phyloP scores from a whole-genome alignment of 2,113 vertebrate genomes.

The Halichoerus grypus region DNA sequence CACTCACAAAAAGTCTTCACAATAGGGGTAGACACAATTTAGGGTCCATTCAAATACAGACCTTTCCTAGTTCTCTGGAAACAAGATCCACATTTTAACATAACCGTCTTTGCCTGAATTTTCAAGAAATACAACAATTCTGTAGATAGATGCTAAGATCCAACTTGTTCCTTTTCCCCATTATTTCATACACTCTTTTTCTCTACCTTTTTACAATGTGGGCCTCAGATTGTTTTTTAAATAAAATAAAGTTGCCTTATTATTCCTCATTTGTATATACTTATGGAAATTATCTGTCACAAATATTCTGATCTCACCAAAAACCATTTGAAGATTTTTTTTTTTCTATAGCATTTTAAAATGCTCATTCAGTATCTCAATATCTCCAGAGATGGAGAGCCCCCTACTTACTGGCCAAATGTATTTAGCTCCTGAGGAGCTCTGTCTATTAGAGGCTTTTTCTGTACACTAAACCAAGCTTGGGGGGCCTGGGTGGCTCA shows the following conservation, averaged over 20 bases:
- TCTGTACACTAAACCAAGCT: not conserved
- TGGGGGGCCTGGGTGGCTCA: too few species aligned
- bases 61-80: not conserved
- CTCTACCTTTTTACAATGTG: not conserved
- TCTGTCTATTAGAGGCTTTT: not conserved
- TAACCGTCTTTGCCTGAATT: not conserved
- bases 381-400: not conserved
- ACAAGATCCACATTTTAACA: conserved; percentile 21
- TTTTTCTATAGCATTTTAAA: conserved; percentile 26
- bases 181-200: not conserved
- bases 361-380: not conserved
- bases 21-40: not conserved
- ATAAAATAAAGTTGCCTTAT: conserved; percentile 16
- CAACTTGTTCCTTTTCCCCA: not conserved
- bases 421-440: not conserved
- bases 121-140: not conserved
- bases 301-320: conserved; percentile 31
- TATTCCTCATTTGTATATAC: not conserved
- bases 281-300: not conserved
- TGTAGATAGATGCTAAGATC: not conserved
- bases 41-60: not conserved
- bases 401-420: not conserved
- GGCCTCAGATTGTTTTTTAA: not conserved
- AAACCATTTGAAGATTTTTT: not conserved
- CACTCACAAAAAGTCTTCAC: not conserved